Conservation (phyloP, 2,797 vertebrate species). For the Xyrichtys novacula region DNA sequence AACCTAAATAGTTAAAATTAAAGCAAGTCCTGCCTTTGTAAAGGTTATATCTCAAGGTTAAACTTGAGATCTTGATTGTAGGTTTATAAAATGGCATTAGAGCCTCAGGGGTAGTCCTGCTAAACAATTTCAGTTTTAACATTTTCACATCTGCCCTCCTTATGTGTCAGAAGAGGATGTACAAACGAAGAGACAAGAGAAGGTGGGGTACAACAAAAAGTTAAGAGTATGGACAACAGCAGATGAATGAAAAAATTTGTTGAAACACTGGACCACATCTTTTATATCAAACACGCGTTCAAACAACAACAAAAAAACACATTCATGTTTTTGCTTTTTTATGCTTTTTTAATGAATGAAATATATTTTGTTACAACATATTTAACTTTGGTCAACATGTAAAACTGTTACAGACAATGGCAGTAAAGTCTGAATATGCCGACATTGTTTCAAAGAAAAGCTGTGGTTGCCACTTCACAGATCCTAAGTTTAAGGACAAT, state of each 20-base stretch:
- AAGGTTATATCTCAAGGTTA: no score
- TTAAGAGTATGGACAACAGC: constrained; percentile 2
- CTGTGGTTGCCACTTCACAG: constrained; percentile 19
- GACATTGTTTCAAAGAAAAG: constrained; percentile 36
- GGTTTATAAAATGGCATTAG: no score
- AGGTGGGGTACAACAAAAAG: background rate
- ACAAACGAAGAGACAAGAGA: background rate
- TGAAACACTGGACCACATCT: constrained; percentile 2
- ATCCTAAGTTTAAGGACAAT: constrained; percentile 28
- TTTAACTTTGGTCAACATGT: constrained; percentile 73
- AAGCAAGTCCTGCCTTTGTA: no score
- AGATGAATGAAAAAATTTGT: constrained; percentile 8
- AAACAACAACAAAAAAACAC: constrained; percentile 5
- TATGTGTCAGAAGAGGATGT: background rate
- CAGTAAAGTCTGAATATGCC: constrained; percentile 53
- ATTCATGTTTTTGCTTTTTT: constrained; percentile 22
- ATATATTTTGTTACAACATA: constrained; percentile 60
- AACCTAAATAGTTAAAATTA: no score
- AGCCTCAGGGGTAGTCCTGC: no score
- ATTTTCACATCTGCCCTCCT: constrained; percentile 1
- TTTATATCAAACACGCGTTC: no score
- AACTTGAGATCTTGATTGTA: no score
- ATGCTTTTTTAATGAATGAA: constrained; percentile 71
- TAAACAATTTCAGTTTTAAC: no score
- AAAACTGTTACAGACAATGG: constrained; percentile 62